These are phyloP conservation scores for Aphaenogaster ashmeadi DNA, from an alignment of 1,140 invertebrate species.

Conservation along the genomic window DNA sequence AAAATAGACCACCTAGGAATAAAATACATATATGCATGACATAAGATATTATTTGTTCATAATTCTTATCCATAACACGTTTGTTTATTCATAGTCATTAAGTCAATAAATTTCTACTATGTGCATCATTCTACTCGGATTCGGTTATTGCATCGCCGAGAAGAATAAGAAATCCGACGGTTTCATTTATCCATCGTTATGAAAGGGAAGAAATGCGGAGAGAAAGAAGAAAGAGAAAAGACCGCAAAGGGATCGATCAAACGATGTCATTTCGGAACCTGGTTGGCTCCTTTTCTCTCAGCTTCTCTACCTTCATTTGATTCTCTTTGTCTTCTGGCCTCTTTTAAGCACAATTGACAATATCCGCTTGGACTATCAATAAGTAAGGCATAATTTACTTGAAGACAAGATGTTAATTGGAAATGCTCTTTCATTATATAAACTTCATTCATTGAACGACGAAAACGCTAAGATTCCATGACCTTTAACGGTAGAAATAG, in stretches of 20 bases:
- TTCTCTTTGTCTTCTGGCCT: constrained; percentile 25
- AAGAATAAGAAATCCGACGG: constrained; percentile 49
- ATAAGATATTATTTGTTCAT: not conserved
- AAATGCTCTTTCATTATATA: not conserved
- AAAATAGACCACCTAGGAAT: not conserved
- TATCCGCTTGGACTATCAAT: constrained; percentile 8
- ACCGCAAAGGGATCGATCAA: constrained; percentile 66
- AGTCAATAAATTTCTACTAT: not conserved
- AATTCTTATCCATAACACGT: not conserved
- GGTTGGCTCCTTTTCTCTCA: constrained; percentile 5
- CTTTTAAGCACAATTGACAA: not conserved
- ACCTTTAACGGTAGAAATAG: not conserved
- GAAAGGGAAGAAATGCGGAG: not conserved
- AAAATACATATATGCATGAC: not conserved
- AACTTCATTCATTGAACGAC: not conserved
- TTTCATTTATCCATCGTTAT: constrained; percentile 70
- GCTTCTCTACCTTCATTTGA: constrained; percentile 2
- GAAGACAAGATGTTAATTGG: not conserved
- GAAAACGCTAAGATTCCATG: not conserved
- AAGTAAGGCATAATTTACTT: constrained; percentile 9
- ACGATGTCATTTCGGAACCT: constrained; percentile 47
- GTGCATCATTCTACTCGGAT: not conserved
- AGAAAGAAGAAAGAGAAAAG: not conserved
- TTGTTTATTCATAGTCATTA: constrained; percentile 14
- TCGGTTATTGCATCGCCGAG: constrained; percentile 9